Percentiles rank a stretch among this genome's conserved stretches.
Conservation (phyloP, 2,797 vertebrate genomes). For the Pteropus rufus region DNA sequence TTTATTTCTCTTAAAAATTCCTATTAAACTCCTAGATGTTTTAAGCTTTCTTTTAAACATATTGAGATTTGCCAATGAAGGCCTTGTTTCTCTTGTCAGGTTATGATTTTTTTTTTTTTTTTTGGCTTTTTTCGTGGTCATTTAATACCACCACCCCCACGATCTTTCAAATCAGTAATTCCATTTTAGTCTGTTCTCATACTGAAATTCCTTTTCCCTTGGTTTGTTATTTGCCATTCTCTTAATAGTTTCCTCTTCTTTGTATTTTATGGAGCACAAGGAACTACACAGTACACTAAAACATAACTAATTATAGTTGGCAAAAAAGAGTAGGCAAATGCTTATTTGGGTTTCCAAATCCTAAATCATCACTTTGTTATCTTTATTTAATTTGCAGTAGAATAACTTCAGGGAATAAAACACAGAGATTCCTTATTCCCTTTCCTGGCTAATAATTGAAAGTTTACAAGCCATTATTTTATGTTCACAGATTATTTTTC, state of each 20-base stretch:
- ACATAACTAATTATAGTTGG: neutral
- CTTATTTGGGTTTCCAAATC: neutral
- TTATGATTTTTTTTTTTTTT: constrained; percentile 27
- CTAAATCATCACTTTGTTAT: neutral
- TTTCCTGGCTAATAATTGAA: neutral
- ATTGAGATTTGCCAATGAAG: neutral
- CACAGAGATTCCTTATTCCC: neutral
- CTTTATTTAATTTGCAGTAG: neutral
- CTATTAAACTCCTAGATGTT: neutral
- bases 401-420: neutral
- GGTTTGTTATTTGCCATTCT: neutral
- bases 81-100: neutral
- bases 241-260: neutral
- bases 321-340: neutral
- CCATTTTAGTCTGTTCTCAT: neutral
- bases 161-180: neutral
- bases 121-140: neutral
- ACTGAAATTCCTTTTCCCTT: neutral
- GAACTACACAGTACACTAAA: neutral
- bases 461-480: neutral
- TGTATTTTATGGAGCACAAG: neutral
- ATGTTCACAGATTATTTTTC: neutral
- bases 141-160: neutral
- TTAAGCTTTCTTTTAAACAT: constrained; percentile 25
- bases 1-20: neutral